Percentiles rank a stretch among this genome's conserved stretches.
Conservation (phyloP, 1,140 invertebrate species). For the Drosophila auraria region DNA sequence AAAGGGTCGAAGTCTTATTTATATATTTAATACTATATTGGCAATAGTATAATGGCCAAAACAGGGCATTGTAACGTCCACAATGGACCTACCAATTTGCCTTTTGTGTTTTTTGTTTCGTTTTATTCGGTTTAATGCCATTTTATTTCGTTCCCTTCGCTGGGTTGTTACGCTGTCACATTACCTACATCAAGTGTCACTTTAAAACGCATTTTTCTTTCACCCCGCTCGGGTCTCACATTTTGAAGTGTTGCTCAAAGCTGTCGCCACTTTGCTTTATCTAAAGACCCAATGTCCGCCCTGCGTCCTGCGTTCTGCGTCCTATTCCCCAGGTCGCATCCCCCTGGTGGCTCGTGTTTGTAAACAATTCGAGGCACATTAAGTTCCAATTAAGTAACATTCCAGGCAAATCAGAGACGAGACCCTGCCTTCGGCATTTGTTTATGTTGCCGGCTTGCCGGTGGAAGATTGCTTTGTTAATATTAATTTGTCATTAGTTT, state of each 20-base stretch:
- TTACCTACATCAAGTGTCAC: conserved; percentile 80
- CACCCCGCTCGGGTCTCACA: conserved; percentile 20
- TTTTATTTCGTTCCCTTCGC: conserved; percentile 38
- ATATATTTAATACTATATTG: neutral
- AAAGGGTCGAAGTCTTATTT: neutral
- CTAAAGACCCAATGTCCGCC: conserved; percentile 37
- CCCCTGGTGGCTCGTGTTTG: conserved; percentile 45
- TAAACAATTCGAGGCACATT: conserved; percentile 79
- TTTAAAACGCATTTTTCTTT: conserved; percentile 80
- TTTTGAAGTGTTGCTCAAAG: conserved; percentile 72
- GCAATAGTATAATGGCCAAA: too few relatives aligned
- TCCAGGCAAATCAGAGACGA: conserved; percentile 64
- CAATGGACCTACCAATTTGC: neutral
- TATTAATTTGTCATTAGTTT: conserved; percentile 82
- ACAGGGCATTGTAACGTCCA: conserved; percentile 33
- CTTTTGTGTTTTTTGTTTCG: conserved; percentile 32
- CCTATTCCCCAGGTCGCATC: neutral
- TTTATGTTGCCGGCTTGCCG: conserved; percentile 45
- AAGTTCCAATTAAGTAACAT: conserved; percentile 81
- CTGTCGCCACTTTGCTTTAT: conserved; percentile 68
- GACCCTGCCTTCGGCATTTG: conserved; percentile 32
- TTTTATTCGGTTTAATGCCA: conserved; percentile 48
- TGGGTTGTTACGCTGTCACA: conserved; percentile 72
- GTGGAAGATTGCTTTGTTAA: conserved; percentile 77
- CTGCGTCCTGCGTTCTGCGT: conserved; percentile 8